These are phyloP conservation scores for Drosophila leontia DNA, from an alignment of 1,140 invertebrate species.

Conservation along the genomic window DNA sequence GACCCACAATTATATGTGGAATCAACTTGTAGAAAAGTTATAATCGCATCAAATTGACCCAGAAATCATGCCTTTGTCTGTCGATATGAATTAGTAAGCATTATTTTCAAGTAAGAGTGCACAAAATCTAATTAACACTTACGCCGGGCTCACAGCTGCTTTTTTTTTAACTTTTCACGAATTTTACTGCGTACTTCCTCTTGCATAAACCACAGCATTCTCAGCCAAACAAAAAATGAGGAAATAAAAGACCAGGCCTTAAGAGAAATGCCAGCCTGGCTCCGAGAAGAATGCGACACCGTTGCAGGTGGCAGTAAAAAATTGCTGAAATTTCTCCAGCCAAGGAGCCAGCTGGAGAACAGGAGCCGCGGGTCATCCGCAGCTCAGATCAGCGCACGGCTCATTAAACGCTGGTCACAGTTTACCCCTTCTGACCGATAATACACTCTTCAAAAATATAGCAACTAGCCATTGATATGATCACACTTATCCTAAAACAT, in stretches of 20 bases:
- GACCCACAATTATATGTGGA: neutral
- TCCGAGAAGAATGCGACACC: slow-evolving; percentile 61
- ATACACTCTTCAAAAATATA: slow-evolving; percentile 14
- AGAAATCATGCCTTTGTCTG: neutral
- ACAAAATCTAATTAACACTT: slow-evolving; percentile 64
- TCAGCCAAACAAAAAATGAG: slow-evolving; percentile 31
- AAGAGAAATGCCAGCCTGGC: slow-evolving; percentile 41
- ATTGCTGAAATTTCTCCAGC: slow-evolving; percentile 69
- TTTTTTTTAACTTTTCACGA: slow-evolving; percentile 11
- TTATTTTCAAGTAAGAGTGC: neutral
- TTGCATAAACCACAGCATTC: slow-evolving; percentile 56
- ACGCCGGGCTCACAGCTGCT: neutral
- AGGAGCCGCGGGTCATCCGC: slow-evolving; percentile 31
- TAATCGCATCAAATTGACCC: neutral
- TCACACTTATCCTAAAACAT: no score
- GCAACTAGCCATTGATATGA: neutral
- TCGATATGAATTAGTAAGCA: neutral
- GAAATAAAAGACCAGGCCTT: slow-evolving; percentile 37
- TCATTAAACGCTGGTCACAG: slow-evolving; percentile 75
- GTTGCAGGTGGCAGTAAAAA: slow-evolving; percentile 80
- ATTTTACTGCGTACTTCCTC: slow-evolving; percentile 8
- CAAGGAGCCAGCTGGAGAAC: slow-evolving; percentile 23
- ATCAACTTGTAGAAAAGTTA: neutral
- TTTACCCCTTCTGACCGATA: slow-evolving; percentile 22
- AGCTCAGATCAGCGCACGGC: slow-evolving; percentile 54